Evolutionary conservation across 2,797 vertebrate genomes (phyloP).

Genomic region (Gadopsis bispinosus): DNA sequence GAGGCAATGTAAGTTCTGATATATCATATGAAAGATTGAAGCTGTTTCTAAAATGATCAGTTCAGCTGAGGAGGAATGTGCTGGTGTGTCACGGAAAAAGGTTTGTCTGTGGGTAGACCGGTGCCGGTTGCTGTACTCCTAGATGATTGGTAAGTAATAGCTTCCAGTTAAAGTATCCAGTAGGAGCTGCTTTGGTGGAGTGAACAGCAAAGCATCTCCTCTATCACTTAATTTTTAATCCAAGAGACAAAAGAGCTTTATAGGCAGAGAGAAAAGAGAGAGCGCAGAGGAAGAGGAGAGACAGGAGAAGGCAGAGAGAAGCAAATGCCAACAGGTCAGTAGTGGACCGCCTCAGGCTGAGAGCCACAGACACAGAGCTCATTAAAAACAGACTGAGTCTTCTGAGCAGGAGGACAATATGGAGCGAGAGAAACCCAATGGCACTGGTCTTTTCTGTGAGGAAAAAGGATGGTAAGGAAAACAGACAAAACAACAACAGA

Average conservation of each 20-base stretch:
- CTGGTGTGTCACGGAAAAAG: conserved; percentile 4
- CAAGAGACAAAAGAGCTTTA: conserved; percentile 48
- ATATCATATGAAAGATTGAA: conserved; percentile 21
- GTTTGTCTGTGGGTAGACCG: conserved; percentile 20
- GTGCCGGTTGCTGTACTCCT: conserved; percentile 12
- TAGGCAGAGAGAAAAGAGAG: conserved; percentile 6
- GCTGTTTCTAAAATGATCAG: conserved; percentile 15
- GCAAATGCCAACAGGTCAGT: conserved; percentile 82
- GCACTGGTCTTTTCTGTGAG: conserved; percentile 55
- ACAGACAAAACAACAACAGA: conserved; percentile 60
- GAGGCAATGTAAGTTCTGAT: conserved; percentile 30
- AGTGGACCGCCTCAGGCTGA: conserved; percentile 74
- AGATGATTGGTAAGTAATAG: conserved; percentile 35
- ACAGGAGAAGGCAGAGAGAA: conserved; percentile 57
- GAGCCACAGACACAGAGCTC: conserved; percentile 78
- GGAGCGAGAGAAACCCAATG: conserved; percentile 59
- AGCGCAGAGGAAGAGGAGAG: conserved; percentile 26
- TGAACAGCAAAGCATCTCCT: conserved; percentile 38
- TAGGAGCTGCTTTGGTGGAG: conserved; percentile 37
- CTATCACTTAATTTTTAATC: conserved; percentile 68
- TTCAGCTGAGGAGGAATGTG: conserved; percentile 28
- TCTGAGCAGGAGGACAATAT: conserved; percentile 69
- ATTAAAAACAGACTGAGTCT: conserved; percentile 81
- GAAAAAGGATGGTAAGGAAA: conserved; percentile 50
- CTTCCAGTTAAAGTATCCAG: conserved; percentile 30